A percentile compares a stretch with the other conserved stretches of the same genome.
Conservation (phyloP, 1,140 invertebrate genomes). For the Dreissena polymorpha region DNA sequence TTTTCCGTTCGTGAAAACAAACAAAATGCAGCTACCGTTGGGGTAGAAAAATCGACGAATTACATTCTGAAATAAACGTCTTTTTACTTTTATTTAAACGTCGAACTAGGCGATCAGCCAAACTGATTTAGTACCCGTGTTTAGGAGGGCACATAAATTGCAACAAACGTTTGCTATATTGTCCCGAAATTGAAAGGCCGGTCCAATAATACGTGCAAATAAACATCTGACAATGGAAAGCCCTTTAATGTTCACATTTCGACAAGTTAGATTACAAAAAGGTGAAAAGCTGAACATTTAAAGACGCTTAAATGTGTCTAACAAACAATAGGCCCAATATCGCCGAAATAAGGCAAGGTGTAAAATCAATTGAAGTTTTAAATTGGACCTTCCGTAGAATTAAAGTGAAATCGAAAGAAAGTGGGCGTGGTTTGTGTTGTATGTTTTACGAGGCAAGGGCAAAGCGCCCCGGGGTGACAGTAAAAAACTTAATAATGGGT, state of each 20-base stretch:
- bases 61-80: slow-evolving; percentile 1
- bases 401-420: slow-evolving; percentile 8
- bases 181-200: slow-evolving; percentile 36
- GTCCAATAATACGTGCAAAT: slow-evolving; percentile 13
- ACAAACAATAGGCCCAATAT: slow-evolving; percentile 35
- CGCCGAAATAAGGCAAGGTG: slow-evolving; percentile 16
- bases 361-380: slow-evolving; percentile 44
- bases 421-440: slow-evolving; percentile 27
- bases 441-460: slow-evolving; percentile 16
- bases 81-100: not conserved
- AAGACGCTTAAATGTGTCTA: slow-evolving; percentile 1
- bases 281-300: slow-evolving; percentile 47
- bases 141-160: slow-evolving; percentile 33
- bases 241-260: slow-evolving; percentile 38
- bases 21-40: not conserved
- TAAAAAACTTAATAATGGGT: slow-evolving; percentile 34
- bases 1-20: not conserved
- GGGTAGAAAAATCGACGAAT: not conserved
- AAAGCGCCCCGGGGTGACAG: slow-evolving; percentile 25
- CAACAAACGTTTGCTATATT: slow-evolving; percentile 18
- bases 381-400: not conserved
- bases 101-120: not conserved
- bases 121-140: not conserved
- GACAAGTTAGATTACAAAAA: slow-evolving; percentile 44
- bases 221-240: slow-evolving; percentile 41